These are phyloP conservation scores for Pholis gunnellus DNA, from an alignment of 2,113 vertebrate genomes.

Conservation along the genomic window DNA sequence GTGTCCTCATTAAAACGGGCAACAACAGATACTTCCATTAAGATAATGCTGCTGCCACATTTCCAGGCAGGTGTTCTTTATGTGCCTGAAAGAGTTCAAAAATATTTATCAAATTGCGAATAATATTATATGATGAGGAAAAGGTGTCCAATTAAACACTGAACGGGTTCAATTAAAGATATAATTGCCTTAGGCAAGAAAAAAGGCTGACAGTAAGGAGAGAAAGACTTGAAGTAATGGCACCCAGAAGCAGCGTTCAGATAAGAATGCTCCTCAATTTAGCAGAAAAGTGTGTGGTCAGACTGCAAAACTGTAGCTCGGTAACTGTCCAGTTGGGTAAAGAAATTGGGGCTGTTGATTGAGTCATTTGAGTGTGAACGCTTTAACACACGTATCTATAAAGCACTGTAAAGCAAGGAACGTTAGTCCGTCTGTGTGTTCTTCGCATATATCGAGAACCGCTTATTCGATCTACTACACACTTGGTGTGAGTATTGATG, in stretches of 20 bases:
- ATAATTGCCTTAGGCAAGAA: constrained; percentile 66
- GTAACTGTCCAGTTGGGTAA: constrained; percentile 20
- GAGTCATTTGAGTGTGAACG: neutral
- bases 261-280: constrained; percentile 67
- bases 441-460: neutral
- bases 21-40: constrained; percentile 22
- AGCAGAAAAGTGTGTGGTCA: constrained; percentile 37
- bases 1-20: constrained; percentile 51
- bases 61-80: constrained; percentile 39
- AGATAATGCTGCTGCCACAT: constrained; percentile 29
- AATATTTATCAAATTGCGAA: constrained; percentile 69
- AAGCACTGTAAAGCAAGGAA: neutral
- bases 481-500: neutral
- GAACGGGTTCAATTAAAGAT: constrained; percentile 77
- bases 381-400: neutral
- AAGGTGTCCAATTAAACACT: constrained; percentile 74
- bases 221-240: constrained; percentile 56
- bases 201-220: constrained; percentile 47
- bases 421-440: neutral
- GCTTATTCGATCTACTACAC: neutral
- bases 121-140: constrained; percentile 67
- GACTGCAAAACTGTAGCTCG: constrained; percentile 50
- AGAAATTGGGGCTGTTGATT: constrained; percentile 16
- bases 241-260: constrained; percentile 44
- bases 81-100: constrained; percentile 62